Evolutionary conservation across 2,797 vertebrate genomes (phyloP).

Genomic region (Argentina silus): DNA sequence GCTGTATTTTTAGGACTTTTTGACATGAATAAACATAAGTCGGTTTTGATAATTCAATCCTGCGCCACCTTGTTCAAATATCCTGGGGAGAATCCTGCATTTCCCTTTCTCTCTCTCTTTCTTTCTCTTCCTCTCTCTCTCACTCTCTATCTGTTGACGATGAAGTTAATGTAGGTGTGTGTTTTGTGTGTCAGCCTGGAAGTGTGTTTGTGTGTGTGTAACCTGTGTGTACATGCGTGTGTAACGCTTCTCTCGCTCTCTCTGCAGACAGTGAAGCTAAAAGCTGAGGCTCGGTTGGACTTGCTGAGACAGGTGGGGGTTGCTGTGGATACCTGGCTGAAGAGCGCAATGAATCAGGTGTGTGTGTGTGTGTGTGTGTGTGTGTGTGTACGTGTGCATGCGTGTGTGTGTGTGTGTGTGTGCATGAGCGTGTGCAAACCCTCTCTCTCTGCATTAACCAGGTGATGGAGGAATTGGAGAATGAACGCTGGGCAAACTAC

Average conservation of each 20-base stretch:
- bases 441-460: slow-evolving; percentile 82
- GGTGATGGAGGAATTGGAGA: slow-evolving; percentile 98
- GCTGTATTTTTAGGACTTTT: too few relatives aligned
- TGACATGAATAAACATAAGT: too few relatives aligned
- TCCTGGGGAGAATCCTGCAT: too few relatives aligned
- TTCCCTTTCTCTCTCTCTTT: background rate
- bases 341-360: slow-evolving; percentile 97
- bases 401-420: background rate
- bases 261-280: slow-evolving; percentile 89
- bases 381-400: slow-evolving; percentile 2
- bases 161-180: background rate
- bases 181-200: background rate
- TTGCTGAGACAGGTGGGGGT: slow-evolving; percentile 95
- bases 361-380: slow-evolving; percentile 3
- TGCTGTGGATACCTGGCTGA: slow-evolving; percentile 95
- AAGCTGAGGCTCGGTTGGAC: slow-evolving; percentile 93
- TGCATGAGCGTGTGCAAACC: slow-evolving; percentile 32
- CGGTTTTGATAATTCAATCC: too few relatives aligned
- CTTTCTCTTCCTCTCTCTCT: slow-evolving; percentile 18
- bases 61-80: too few relatives aligned
- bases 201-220: background rate
- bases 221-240: background rate
- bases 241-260: slow-evolving; percentile 13
- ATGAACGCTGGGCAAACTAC: slow-evolving; percentile 91
- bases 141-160: slow-evolving; percentile 19